These are phyloP conservation scores for Tricholaema leucomelas DNA, from an alignment of 2,113 vertebrate species.

Conservation along the genomic window DNA sequence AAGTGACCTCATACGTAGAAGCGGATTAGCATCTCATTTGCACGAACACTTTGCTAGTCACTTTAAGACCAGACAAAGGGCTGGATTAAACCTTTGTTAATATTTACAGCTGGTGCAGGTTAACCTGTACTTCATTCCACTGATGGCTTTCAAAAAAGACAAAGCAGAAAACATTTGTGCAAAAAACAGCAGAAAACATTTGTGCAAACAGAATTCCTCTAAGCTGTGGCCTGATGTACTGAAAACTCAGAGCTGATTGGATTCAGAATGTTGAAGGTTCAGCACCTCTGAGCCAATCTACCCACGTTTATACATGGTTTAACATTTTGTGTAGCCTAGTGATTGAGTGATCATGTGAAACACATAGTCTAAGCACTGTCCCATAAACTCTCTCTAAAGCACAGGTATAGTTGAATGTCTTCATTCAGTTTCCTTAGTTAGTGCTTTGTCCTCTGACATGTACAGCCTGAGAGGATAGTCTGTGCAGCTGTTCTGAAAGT, in stretches of 20 bases:
- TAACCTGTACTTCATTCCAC: neutral
- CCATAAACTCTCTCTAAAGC: neutral
- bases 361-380: accelerated
- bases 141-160: neutral
- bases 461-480: neutral
- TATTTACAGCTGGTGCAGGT: neutral
- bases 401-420: neutral
- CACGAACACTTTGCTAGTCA: neutral
- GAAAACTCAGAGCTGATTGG: neutral
- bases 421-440: neutral
- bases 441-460: accelerated
- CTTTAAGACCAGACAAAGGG: neutral
- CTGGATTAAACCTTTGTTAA: neutral
- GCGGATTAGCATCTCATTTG: neutral
- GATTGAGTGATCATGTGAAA: neutral
- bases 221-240: neutral
- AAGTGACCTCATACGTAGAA: neutral
- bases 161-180: too few species aligned
- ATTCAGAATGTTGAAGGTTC: neutral
- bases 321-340: neutral
- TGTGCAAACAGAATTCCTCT: neutral
- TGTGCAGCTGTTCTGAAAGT: neutral
- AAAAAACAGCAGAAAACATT: too few species aligned
- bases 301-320: neutral
- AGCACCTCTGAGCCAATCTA: neutral